These are phyloP conservation scores for Andrena fulva DNA, from an alignment of 2,888 invertebrate species.

Conservation along the genomic window DNA sequence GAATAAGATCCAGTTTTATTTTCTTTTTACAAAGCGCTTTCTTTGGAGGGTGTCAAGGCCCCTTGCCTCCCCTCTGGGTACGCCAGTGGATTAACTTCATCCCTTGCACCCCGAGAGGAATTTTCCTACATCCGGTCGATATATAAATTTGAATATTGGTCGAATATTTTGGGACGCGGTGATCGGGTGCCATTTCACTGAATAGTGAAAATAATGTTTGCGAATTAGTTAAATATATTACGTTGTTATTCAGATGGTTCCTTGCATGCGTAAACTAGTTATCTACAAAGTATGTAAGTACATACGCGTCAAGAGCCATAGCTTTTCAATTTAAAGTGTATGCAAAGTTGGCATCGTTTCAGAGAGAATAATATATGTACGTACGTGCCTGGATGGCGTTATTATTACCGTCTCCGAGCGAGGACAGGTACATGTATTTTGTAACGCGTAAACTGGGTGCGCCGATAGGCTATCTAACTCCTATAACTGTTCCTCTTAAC, in stretches of 20 bases:
- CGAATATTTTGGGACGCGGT: too few species aligned
- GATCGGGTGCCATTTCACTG: too few species aligned
- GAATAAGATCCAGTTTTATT: too few species aligned
- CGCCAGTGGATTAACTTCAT: too few species aligned
- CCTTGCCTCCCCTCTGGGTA: too few species aligned
- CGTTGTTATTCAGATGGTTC: neutral
- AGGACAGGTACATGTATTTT: conserved; percentile 21
- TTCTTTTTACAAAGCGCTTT: too few species aligned
- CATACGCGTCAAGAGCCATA: neutral
- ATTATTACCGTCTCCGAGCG: conserved; percentile 27
- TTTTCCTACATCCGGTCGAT: too few species aligned
- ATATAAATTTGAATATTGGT: too few species aligned
- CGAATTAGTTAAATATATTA: neutral
- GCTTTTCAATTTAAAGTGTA: neutral
- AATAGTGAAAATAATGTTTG: neutral
- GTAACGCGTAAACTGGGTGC: conserved; percentile 21
- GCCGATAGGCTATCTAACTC: conserved; percentile 6
- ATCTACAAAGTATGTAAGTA: neutral
- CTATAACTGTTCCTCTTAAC: neutral
- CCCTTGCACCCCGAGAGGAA: too few species aligned
- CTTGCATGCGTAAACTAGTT: neutral
- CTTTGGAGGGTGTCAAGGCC: too few species aligned
- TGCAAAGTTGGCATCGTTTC: conserved; percentile 16
- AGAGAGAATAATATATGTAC: neutral
- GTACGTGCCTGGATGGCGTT: conserved; percentile 25